These are phyloP conservation scores for Bhutanitis thaidina DNA, from an alignment of 2,888 invertebrate genomes.

Conservation along the genomic window DNA sequence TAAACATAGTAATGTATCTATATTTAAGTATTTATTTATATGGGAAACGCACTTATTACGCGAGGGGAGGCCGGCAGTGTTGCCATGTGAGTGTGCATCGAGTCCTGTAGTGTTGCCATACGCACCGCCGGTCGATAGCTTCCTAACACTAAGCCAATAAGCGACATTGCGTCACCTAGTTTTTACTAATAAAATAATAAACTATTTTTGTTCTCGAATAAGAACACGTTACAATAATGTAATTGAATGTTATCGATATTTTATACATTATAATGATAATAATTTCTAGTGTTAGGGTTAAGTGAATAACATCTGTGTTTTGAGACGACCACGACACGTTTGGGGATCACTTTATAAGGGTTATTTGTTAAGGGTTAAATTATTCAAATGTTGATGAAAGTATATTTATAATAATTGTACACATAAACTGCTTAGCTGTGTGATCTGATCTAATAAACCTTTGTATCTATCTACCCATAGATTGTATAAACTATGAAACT, in stretches of 20 bases:
- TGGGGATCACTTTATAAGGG: constrained; percentile 72
- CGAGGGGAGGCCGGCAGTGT: constrained; percentile 42
- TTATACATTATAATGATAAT: constrained; percentile 60
- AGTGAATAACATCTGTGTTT: constrained; percentile 61
- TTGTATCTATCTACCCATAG: constrained; percentile 72
- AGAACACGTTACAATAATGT: constrained; percentile 62
- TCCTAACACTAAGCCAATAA: constrained; percentile 59
- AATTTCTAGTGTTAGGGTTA: constrained; percentile 55
- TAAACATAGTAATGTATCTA: constrained; percentile 62
- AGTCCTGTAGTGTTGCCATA: constrained; percentile 50
- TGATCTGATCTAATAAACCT: constrained; percentile 74
- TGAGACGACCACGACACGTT: constrained; percentile 52
- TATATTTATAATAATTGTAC: constrained; percentile 68
- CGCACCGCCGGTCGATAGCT: constrained; percentile 49
- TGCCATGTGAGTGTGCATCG: constrained; percentile 38
- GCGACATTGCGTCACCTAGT: constrained; percentile 59
- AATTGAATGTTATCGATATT: constrained; percentile 72
- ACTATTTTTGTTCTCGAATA: constrained; percentile 74
- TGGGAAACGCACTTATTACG: constrained; percentile 55
- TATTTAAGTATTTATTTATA: constrained; percentile 75
- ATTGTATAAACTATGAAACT: constrained; percentile 74
- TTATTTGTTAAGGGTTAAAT: constrained; percentile 72
- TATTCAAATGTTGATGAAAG: constrained; percentile 67
- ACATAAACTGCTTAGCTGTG: constrained; percentile 74
- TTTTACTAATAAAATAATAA: constrained; percentile 68